phyloP scores from a whole-genome alignment of 2,888 invertebrate species.

The Nomada fabriciana region DNA sequence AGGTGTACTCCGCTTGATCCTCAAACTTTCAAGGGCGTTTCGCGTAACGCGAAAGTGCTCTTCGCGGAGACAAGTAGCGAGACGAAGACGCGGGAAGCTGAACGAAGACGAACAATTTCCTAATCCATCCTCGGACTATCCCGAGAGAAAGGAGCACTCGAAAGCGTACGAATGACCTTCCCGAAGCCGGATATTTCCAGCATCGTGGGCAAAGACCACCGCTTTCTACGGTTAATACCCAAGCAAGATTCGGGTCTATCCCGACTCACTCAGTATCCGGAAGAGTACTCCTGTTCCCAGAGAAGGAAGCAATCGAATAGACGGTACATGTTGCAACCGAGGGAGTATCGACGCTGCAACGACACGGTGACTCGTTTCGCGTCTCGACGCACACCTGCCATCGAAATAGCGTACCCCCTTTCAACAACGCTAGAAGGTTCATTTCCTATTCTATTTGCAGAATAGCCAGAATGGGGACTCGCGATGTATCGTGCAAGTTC shows the following conservation, averaged over 20 bases:
- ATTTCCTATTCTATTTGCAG: no score
- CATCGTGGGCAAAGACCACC: neutral
- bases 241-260: constrained; percentile 17
- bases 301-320: constrained; percentile 59
- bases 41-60: neutral
- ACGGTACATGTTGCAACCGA: constrained; percentile 47
- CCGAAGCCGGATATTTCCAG: neutral
- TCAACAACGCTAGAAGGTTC: no score
- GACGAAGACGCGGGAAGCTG: neutral
- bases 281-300: neutral
- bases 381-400: constrained; percentile 53
- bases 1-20: neutral
- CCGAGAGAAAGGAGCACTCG: neutral
- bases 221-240: constrained; percentile 24
- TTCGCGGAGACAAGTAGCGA: neutral
- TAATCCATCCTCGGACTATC: neutral
- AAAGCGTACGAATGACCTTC: neutral
- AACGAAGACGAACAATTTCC: neutral
- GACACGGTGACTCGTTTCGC: constrained; percentile 62
- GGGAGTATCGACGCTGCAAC: constrained; percentile 58
- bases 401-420: constrained; percentile 8
- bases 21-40: constrained; percentile 2
- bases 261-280: constrained; percentile 8
- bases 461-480: no score
- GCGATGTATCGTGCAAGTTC: neutral